phyloP scores from a whole-genome alignment of 1,140 invertebrate species.

The Zaprionus kolodkinae region DNA sequence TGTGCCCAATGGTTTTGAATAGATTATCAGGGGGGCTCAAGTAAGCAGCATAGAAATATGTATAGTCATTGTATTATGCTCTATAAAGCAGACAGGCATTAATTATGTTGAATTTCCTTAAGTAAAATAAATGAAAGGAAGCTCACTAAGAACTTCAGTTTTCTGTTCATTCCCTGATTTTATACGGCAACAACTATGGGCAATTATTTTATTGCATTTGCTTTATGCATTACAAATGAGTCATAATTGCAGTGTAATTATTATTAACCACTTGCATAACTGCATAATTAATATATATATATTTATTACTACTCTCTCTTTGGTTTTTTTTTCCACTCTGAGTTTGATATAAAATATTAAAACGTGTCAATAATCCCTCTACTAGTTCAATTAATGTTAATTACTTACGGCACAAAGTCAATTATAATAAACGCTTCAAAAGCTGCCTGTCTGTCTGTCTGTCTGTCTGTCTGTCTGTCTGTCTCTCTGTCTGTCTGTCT shows the following conservation, averaged over 20 bases:
- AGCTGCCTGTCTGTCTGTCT: too few relatives aligned
- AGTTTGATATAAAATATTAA: conserved; percentile 3
- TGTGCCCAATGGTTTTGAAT: conserved; percentile 48
- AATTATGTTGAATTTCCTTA: background rate
- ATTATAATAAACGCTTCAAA: conserved; percentile 8
- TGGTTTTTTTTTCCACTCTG: too few relatives aligned
- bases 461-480: too few relatives aligned
- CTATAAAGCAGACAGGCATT: conserved; percentile 22
- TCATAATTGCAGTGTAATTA: background rate
- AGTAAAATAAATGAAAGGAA: background rate
- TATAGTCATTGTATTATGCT: conserved; percentile 13
- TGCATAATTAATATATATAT: background rate
- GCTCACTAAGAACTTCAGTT: background rate
- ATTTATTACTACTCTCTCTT: background rate
- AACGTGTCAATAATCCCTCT: background rate
- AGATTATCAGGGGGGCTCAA: conserved; percentile 23
- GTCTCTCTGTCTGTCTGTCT: too few relatives aligned
- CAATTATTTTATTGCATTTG: background rate
- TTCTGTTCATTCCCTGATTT: background rate
- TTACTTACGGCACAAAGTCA: conserved; percentile 1
- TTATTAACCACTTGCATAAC: background rate
- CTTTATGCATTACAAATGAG: background rate
- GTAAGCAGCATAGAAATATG: conserved; percentile 1
- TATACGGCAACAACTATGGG: background rate
- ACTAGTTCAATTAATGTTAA: conserved; percentile 19